Conservation (phyloP, 92 coral and sea anemone species). For the Diadumene lineata region DNA sequence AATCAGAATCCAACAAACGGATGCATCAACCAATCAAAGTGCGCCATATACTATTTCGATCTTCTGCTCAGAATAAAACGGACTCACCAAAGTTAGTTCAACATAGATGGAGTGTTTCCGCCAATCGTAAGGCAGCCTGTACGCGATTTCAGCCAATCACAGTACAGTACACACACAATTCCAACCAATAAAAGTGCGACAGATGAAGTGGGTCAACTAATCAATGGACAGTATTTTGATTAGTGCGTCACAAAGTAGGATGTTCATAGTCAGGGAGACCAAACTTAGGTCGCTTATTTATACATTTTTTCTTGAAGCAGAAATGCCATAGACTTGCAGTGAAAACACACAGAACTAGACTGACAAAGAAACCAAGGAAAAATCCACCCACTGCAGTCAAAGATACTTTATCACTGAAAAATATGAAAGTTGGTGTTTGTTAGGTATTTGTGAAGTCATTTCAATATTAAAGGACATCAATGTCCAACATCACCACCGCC, state of each 20-base stretch:
- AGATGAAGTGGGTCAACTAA: not conserved
- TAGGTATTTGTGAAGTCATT: too few species aligned
- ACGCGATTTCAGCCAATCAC: not conserved
- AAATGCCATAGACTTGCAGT: conserved; percentile 48
- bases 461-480: too few species aligned
- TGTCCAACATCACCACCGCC: not conserved
- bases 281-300: conserved; percentile 24
- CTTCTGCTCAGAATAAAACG: too few species aligned
- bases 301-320: conserved; percentile 54
- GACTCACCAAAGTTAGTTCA: too few species aligned
- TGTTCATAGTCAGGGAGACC: conserved; percentile 58
- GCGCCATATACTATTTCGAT: too few species aligned
- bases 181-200: not conserved
- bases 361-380: conserved; percentile 61
- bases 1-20: not conserved
- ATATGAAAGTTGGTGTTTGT: not conserved
- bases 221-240: not conserved
- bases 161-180: not conserved
- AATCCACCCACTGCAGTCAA: conserved; percentile 66
- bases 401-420: conserved; percentile 15
- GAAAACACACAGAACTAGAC: conserved; percentile 35
- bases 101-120: not conserved
- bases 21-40: not conserved
- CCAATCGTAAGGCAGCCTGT: not conserved
- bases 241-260: not conserved